Evolutionary conservation across 2,113 vertebrate species (phyloP).

Genomic region (Centropristis striata): DNA sequence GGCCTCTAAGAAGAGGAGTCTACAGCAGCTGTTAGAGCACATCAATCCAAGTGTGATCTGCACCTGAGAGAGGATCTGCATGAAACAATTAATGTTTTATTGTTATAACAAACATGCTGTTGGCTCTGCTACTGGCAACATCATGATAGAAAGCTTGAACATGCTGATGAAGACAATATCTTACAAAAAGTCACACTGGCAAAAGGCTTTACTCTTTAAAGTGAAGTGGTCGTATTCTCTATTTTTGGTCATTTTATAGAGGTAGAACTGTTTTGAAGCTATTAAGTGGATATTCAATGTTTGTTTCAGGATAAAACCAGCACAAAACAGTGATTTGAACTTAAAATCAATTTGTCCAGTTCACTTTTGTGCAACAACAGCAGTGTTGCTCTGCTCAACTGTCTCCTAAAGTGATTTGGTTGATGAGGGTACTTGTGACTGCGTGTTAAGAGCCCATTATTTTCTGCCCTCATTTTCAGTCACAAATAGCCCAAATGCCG

Average conservation of each 20-base stretch:
- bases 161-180: neutral
- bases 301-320: conserved; percentile 5
- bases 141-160: neutral
- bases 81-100: neutral
- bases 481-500: conserved; percentile 39
- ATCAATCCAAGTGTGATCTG: neutral
- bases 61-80: neutral
- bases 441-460: conserved; percentile 36
- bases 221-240: conserved; percentile 14
- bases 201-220: neutral
- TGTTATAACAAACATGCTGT: neutral
- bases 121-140: neutral
- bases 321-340: neutral
- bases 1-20: neutral
- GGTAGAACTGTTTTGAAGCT: neutral
- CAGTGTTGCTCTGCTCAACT: conserved; percentile 2
- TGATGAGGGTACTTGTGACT: conserved; percentile 19
- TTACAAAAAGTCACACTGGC: neutral
- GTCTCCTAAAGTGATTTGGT: conserved; percentile 34
- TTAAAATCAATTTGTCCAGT: neutral
- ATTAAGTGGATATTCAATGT: neutral
- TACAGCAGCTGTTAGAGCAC: neutral
- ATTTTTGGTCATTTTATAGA: neutral
- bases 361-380: conserved; percentile 17
- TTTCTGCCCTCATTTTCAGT: conserved; percentile 56